Percentiles rank a stretch among this genome's conserved stretches.
Evolutionary conservation across 2,797 vertebrate species (phyloP).

Genomic region (Anas georgica): DNA sequence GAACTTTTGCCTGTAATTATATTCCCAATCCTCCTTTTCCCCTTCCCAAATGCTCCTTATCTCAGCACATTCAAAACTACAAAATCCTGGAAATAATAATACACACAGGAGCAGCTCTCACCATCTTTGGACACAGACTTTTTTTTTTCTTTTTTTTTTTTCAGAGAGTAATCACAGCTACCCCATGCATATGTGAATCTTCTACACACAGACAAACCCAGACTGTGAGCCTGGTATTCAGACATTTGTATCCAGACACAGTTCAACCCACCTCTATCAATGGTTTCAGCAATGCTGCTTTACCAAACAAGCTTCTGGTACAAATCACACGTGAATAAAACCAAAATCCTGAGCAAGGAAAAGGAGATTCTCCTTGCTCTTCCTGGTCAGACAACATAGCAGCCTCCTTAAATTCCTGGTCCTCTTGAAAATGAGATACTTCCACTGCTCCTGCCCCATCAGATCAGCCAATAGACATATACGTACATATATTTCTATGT

Average conservation of each 20-base stretch:
- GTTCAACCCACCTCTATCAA: background rate
- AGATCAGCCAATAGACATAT: background rate
- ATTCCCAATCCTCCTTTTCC: background rate
- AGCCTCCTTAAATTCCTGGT: background rate
- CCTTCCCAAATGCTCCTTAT: background rate
- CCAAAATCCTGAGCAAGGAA: background rate
- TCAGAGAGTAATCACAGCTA: background rate
- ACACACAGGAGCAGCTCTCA: background rate
- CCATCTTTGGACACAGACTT: background rate
- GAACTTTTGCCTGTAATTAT: background rate
- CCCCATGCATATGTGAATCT: background rate
- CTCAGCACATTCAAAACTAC: background rate
- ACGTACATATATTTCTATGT: background rate
- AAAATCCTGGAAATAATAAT: conserved; percentile 5
- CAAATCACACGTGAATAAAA: background rate
- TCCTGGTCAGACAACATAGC: background rate
- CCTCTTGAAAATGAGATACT: background rate
- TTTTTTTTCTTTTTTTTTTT: background rate
- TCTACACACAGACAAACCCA: background rate
- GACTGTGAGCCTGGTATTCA: background rate
- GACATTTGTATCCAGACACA: background rate
- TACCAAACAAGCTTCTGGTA: background rate
- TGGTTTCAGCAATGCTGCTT: background rate
- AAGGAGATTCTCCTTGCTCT: background rate
- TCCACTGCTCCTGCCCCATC: background rate